These are phyloP conservation scores for Venustoraphidia nigricollis DNA, from an alignment of 2,888 invertebrate genomes.

Conservation along the genomic window DNA sequence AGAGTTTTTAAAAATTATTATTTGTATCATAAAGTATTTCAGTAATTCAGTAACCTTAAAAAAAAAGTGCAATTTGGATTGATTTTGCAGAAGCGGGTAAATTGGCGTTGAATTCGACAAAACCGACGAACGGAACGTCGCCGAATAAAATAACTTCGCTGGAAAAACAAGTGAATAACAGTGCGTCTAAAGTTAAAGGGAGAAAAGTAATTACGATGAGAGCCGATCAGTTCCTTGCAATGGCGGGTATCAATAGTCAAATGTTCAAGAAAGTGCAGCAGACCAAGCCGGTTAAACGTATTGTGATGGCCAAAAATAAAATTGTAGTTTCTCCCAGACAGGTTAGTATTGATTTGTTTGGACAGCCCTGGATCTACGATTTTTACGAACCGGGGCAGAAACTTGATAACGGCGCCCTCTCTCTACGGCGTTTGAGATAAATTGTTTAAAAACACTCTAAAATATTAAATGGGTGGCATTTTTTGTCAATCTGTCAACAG, in stretches of 20 bases:
- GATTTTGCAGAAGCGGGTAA: conserved; percentile 51
- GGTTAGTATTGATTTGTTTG: conserved; percentile 10
- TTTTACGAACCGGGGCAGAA: too few relatives aligned
- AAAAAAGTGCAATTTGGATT: too few relatives aligned
- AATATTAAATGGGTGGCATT: too few relatives aligned
- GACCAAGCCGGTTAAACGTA: conserved; percentile 18
- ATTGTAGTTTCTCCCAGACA: conserved; percentile 17
- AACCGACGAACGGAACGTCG: conserved; percentile 21
- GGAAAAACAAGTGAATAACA: conserved; percentile 23
- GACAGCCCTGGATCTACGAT: too few relatives aligned
- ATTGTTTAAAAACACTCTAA: too few relatives aligned
- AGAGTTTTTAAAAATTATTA: too few relatives aligned
- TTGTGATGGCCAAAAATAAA: conserved; percentile 26
- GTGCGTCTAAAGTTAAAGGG: conserved; percentile 20
- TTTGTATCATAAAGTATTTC: too few relatives aligned
- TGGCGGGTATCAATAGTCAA: conserved; percentile 16
- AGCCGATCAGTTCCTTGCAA: conserved; percentile 33
- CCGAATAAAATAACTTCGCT: conserved; percentile 19
- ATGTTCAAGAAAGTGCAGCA: conserved; percentile 14
- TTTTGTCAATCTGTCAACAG: too few relatives aligned
- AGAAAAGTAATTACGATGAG: conserved; percentile 36
- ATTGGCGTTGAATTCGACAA: conserved; percentile 46
- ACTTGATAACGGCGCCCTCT: too few relatives aligned
- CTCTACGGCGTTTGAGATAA: too few relatives aligned
- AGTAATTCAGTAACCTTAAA: too few relatives aligned